Base-by-base conservation (phyloP, 2,113 vertebrate genomes). In the Acrocephalus kingi region DNA sequence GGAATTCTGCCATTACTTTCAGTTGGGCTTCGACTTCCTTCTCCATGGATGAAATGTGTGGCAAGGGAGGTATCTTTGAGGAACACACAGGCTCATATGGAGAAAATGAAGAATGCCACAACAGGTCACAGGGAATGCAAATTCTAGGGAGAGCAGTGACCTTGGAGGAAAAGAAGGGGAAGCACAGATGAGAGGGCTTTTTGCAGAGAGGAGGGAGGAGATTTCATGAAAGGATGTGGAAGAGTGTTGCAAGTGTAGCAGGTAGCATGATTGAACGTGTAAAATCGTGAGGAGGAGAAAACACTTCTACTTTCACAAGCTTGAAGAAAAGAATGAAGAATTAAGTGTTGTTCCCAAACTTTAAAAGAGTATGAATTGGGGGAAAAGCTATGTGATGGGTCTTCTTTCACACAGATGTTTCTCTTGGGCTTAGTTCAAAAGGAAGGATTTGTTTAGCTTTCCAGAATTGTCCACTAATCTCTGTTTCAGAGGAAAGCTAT, bases 301-400 rank as follows among this genome's bases (percentile, higher is more conserved):
- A 80, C 88, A 93, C 92, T 95, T 96, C 75, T 93, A 88, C 91
- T 88, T 96, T 94, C 93, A 94, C 59, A 86, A 93, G 72, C 75
- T 66, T 0, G 18, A 93, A 94, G 68, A 77, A 88, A 95, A 88
- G 83, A 93, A 90, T 10, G 64, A 89, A 93, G 79, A 79, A 77
- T 66, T 45, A 89, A 93, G 35, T 61, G 61, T 27, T 88, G 63
- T 72, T 84, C 90, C 84, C 73, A 92, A 93, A 90, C 8, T 85
- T 77, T 61, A 52, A 41, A 89, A 64, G 75, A 58, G 15, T 45
- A 54, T 81, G 87, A 87, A 77, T 1, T 86, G 43, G 46, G 28
- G 52, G 45, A 41, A 90, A 89, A 94, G 63, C 62, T 89, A 75
- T 95, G n/a, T 72, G 74, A 84, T 87, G 77, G 56, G 48, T 95